Evolutionary conservation across 1,140 invertebrate species (phyloP), one percentile per base, ranked within the genome.

Genomic region (Heliconius congener): DNA sequence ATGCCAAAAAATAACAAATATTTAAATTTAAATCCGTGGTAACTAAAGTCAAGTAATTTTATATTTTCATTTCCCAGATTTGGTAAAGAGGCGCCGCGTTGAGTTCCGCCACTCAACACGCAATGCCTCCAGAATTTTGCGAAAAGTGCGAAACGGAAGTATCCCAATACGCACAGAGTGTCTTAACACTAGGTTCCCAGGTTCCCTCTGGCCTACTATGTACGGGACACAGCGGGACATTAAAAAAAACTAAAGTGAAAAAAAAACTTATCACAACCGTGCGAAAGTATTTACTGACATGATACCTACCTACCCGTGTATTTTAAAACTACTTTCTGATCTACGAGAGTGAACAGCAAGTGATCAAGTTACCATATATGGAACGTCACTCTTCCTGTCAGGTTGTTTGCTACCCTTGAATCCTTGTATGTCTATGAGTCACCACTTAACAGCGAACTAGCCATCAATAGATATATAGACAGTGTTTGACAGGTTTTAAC

Each of bases 371-470:
- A 42, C 76, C 71, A 23, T 78, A 78, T 78, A 78, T 37, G 76
- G 71, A 46, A 27, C 57, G 60, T 39, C 76, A 73, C 71, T 78
- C 76, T 78, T 78, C 76, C 76, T 73, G 76, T 78, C 76, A 39
- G 71, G 42, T 76, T 76, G 60, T 76, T 70, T 70, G 70, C 70
- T 76, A 76, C 23, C 73, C 74, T 70, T 76, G 73, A 39, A 60
- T 60, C 52, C 52, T 39, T 30, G 73, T 66, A 66, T 66, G 27
- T 66, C 60, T 66, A 27, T 66, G 60, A 66, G 60, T 66, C 60
- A 66, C 60, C 60, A 66, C 60, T 66, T 66, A 66, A 27, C 60
- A 50, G 37, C 34, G 72, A 73, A 73, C 39, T 73, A 73, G n/a
- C 39, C 39, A 73, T 73, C 13, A 46, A 73, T 73, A 73, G 39